phyloP scores from a whole-genome alignment of 1,140 invertebrate genomes.

The Leptonema lineaticorne region DNA sequence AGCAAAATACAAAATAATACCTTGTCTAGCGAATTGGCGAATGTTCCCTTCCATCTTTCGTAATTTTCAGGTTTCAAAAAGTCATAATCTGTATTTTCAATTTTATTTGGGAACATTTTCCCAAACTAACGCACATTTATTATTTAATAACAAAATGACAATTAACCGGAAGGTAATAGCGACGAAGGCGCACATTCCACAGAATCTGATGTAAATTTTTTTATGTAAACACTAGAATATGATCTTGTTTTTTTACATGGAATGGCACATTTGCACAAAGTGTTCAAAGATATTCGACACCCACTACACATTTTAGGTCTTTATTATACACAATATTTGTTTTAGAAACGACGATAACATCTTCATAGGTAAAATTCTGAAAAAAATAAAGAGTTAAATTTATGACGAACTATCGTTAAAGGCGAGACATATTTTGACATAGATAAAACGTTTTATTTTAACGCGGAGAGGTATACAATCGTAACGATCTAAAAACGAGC shows the following conservation, averaged over 20 bases:
- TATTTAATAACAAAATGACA: constrained; percentile 46
- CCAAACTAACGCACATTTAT: constrained; percentile 42
- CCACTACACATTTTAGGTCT: constrained; percentile 8
- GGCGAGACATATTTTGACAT: too few relatives aligned
- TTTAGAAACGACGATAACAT: not conserved
- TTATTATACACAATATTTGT: not conserved
- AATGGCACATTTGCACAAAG: not conserved
- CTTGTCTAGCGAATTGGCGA: constrained; percentile 77
- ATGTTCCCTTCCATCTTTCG: constrained; percentile 86
- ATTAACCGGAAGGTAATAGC: not conserved
- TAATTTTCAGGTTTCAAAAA: constrained; percentile 86
- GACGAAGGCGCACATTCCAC: not conserved
- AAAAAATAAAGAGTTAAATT: too few relatives aligned
- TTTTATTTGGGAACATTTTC: constrained; percentile 56
- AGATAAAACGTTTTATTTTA: too few relatives aligned
- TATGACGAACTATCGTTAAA: too few relatives aligned
- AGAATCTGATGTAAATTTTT: too few relatives aligned
- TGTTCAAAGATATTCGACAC: not conserved
- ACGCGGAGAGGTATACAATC: too few relatives aligned
- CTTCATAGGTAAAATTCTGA: not conserved
- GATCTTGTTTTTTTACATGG: not conserved
- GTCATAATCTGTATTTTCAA: constrained; percentile 75
- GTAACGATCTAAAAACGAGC: too few relatives aligned
- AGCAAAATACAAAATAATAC: constrained; percentile 48
- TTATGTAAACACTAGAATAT: not conserved